A percentile compares a stretch with the other conserved stretches of the same genome.
phyloP scores from a whole-genome alignment of 2,888 invertebrate genomes.

The Seladonia tumulorum region DNA sequence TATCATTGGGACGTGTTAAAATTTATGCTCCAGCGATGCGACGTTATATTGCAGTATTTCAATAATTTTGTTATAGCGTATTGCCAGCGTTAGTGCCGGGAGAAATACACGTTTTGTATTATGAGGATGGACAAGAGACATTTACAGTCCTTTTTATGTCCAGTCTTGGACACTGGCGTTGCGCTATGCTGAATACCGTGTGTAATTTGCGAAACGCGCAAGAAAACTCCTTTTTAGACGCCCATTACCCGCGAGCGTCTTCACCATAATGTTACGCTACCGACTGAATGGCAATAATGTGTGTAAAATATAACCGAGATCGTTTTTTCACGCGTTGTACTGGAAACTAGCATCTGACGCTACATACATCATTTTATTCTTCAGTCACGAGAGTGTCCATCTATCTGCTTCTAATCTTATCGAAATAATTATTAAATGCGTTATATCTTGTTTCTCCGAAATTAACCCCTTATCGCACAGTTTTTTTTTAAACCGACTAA shows the following conservation, averaged over 20 bases:
- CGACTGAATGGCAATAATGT: not conserved
- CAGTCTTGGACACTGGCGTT: not conserved
- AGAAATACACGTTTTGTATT: not conserved
- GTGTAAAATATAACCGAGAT: slow-evolving; percentile 2
- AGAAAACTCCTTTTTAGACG: slow-evolving; percentile 3
- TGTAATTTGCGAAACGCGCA: slow-evolving; percentile 10
- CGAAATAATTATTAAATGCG: no score
- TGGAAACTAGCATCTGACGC: not conserved
- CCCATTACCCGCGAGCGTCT: not conserved
- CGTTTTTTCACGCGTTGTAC: not conserved
- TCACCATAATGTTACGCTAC: slow-evolving; percentile 9
- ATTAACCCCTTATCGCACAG: no score
- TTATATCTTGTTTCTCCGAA: not conserved
- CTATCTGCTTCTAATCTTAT: not conserved
- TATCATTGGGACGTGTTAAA: not conserved
- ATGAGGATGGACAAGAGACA: not conserved
- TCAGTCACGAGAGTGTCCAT: not conserved
- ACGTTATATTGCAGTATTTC: not conserved
- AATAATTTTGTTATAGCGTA: not conserved
- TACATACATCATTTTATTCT: not conserved
- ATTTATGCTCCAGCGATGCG: not conserved
- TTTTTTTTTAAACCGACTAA: no score
- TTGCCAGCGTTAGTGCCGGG: not conserved
- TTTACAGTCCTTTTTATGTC: not conserved
- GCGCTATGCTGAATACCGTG: slow-evolving; percentile 9